These are phyloP conservation scores for Pasiphila rectangulata DNA, from an alignment of 2,888 invertebrate genomes.

Conservation along the genomic window DNA sequence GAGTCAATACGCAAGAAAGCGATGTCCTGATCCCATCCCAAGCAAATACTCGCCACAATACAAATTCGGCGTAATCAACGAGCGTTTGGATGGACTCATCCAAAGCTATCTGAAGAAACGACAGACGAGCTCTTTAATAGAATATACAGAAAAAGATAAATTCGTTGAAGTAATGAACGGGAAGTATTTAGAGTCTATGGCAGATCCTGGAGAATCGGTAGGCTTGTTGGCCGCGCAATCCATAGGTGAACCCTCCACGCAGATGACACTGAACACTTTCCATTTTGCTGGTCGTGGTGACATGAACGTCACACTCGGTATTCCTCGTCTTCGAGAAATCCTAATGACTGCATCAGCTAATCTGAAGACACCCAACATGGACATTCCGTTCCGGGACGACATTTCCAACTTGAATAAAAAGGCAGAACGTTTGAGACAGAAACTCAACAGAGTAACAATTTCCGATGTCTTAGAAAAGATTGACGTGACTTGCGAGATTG, in stretches of 20 bases:
- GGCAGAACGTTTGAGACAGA: slow-evolving; percentile 86
- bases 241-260: slow-evolving; percentile 99
- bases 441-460: slow-evolving; percentile 89
- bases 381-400: slow-evolving; percentile 87
- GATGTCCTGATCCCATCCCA: slow-evolving; percentile 88
- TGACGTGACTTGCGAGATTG: slow-evolving; percentile 81
- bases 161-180: slow-evolving; percentile 87
- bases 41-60: slow-evolving; percentile 86
- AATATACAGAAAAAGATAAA: slow-evolving; percentile 63
- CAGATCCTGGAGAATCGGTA: slow-evolving; percentile 97
- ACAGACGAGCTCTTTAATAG: slow-evolving; percentile 47
- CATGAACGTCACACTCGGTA: slow-evolving; percentile 99
- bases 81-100: slow-evolving; percentile 86
- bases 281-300: slow-evolving; percentile 99
- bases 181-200: slow-evolving; percentile 88
- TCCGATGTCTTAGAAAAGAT: slow-evolving; percentile 89
- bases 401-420: slow-evolving; percentile 70
- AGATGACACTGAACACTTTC: slow-evolving; percentile 99
- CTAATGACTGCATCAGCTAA: slow-evolving; percentile 96
- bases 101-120: slow-evolving; percentile 79
- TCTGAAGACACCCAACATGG: slow-evolving; percentile 98
- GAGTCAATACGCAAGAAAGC: slow-evolving; percentile 73
- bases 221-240: slow-evolving; percentile 98
- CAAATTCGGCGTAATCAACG: slow-evolving; percentile 91
- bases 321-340: slow-evolving; percentile 97